Evolutionary conservation across 2,113 vertebrate species (phyloP).

Genomic region (Bothrops jararaca): DNA sequence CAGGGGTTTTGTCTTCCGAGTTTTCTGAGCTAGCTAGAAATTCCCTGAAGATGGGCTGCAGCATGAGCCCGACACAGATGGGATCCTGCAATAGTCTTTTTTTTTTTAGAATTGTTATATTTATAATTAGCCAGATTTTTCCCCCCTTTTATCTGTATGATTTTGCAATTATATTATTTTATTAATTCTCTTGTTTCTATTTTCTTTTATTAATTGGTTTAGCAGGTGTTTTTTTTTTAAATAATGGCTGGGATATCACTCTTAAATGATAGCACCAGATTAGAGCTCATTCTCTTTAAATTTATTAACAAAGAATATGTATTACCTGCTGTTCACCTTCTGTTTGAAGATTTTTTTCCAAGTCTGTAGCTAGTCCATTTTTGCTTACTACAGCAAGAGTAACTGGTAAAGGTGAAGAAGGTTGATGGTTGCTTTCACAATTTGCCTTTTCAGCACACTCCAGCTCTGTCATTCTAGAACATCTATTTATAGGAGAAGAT

Average conservation of each 20-base stretch:
- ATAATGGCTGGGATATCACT: not conserved
- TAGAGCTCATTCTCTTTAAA: not conserved
- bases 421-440: rapidly evolving
- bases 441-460: constrained; percentile 16
- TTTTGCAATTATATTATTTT: not conserved
- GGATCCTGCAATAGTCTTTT: not conserved
- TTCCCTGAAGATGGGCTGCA: not conserved
- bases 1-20: not conserved
- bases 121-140: not conserved
- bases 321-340: constrained; percentile 62
- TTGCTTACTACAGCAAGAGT: constrained; percentile 21
- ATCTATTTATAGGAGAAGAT: constrained; percentile 45
- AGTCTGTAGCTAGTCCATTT: constrained; percentile 4
- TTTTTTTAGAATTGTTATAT: not conserved
- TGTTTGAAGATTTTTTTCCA: constrained; percentile 28
- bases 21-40: not conserved
- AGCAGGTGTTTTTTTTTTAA: not conserved
- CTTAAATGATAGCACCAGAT: not conserved
- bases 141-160: not conserved
- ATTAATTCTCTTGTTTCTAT: not conserved
- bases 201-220: not conserved
- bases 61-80: not conserved
- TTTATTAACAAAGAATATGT: not conserved
- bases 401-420: not conserved
- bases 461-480: constrained; percentile 16